Evolutionary conservation across 2,888 invertebrate species (phyloP).

Genomic region (Pheosia tremula): DNA sequence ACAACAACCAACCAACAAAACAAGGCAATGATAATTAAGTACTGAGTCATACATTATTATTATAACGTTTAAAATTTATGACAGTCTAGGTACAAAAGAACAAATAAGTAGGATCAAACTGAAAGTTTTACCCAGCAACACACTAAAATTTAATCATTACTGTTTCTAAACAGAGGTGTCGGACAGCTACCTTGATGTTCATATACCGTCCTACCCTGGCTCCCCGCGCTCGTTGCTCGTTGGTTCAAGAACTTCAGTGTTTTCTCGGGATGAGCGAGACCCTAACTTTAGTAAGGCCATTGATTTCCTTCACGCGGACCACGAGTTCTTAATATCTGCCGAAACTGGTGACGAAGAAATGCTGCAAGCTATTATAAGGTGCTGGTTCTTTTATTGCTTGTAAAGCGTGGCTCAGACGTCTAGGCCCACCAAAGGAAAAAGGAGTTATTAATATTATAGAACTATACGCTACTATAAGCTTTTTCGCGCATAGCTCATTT

Average conservation of each 20-base stretch:
- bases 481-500: no score
- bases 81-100: no score
- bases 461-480: no score
- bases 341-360: constrained; percentile 57
- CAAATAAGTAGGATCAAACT: no score
- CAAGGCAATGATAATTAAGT: no score
- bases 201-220: constrained; percentile 56
- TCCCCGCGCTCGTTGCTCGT: constrained; percentile 48
- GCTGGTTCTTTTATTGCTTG: background rate
- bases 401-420: background rate
- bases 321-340: constrained; percentile 62
- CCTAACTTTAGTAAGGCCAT: constrained; percentile 43
- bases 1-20: no score
- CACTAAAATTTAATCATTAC: constrained; percentile 4
- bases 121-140: no score
- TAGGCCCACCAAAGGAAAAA: no score
- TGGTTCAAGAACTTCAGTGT: constrained; percentile 26
- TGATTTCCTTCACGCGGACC: constrained; percentile 60
- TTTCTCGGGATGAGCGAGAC: constrained; percentile 13
- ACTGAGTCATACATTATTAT: no score
- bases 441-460: no score
- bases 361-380: constrained; percentile 57
- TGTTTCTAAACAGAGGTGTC: constrained; percentile 50
- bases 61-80: no score
- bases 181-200: constrained; percentile 53